phyloP scores from a whole-genome alignment of 92 coral and sea anemone species.

The Bergia sp. region DNA sequence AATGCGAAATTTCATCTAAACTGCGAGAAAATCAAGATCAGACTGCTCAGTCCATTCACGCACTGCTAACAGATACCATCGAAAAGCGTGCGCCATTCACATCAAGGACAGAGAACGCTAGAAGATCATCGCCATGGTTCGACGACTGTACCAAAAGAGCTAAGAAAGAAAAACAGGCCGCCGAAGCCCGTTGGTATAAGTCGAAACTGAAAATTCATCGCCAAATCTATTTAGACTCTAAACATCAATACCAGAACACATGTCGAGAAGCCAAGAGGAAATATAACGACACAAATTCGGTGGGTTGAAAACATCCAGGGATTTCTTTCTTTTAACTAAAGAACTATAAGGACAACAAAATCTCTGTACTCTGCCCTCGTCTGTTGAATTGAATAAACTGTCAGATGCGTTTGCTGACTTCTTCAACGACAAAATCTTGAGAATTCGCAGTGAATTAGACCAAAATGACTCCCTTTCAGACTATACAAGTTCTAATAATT shows the following conservation, averaged over 20 bases:
- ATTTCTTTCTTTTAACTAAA: no score
- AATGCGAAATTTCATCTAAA: neutral
- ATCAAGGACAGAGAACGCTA: neutral
- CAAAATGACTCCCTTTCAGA: no score
- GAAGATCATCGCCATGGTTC: neutral
- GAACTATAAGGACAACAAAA: no score
- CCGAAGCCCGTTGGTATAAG: neutral
- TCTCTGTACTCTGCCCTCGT: no score
- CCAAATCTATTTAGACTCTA: neutral
- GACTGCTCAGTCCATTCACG: neutral
- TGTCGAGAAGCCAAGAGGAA: neutral
- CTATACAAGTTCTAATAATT: no score
- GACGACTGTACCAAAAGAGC: neutral
- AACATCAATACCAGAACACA: neutral
- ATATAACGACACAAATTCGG: neutral
- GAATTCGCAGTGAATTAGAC: no score
- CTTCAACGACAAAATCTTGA: no score
- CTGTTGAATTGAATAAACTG: no score
- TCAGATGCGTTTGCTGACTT: no score
- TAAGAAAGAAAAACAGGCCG: neutral
- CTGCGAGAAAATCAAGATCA: neutral
- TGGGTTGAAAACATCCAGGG: no score
- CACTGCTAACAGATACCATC: neutral
- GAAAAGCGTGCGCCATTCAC: neutral
- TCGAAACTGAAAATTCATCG: neutral